Evolutionary conservation across 2,888 invertebrate genomes (phyloP), one percentile per base, ranked within the genome.

Genomic region (Lochmaea capreae): DNA sequence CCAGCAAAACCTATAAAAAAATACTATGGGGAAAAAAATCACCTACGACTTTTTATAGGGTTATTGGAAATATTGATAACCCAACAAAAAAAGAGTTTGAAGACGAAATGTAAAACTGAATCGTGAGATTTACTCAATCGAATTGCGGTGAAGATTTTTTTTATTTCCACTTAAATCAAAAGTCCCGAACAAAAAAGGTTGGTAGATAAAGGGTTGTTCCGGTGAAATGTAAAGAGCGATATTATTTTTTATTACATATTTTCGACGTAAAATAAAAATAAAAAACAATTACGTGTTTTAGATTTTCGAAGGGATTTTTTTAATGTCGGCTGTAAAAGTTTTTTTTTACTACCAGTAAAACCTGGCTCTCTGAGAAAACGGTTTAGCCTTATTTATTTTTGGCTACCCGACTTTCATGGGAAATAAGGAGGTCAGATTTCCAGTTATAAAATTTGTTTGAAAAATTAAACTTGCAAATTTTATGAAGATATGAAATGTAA

Each of bases 31-130:
- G 33, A 33, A 22, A 16, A 58, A 67, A 46, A 39, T 61, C 61
- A 68, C 68, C 61, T 46, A 52, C 52, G 49, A 68, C 61, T 68
- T 68, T 68, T 61, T 68, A 68, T 68, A 16, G 46, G 33, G 59
- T 46, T 52, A 61, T 67, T 26, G 39, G 42, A 12, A 59, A 67
- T 43, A 49, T 49, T 43, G 61, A 49, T 46, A 61, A 43, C 61
- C 33, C 61, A 14, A 33, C 10, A 68, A 68, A 67, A 68, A 67
- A 68, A 61, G 68, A 42, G n/a, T 62, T 62, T 16, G 16, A 39
- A 11, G 39, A n/a, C 14, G 5, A 42, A 16, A 42, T 18, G 9
- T 62, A 43, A 62, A 62, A 42, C 39, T 16, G 8, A 62, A 62
- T 62, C 62, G 62, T 4, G 16, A 26, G 42, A 62, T 62, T 62